These are phyloP conservation scores for Zele albiditarsus DNA, from an alignment of 2,888 invertebrate genomes.

Conservation along the genomic window DNA sequence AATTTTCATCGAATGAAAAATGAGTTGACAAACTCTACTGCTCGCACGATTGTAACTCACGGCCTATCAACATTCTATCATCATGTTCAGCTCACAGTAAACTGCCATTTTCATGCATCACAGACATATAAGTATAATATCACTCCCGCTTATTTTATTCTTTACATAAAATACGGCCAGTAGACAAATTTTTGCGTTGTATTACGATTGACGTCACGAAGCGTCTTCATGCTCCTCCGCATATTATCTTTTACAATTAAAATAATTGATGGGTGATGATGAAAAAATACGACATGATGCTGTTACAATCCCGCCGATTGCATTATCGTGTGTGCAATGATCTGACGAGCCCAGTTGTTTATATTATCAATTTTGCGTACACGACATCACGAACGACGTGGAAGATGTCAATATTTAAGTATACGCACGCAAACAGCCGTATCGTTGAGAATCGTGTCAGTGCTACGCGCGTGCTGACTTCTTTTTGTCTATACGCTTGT, in stretches of 20 bases:
- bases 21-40: background rate
- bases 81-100: background rate
- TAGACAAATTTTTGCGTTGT: background rate
- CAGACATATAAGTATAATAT: background rate
- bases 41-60: background rate
- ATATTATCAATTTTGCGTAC: too few relatives aligned
- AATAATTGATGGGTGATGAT: too few relatives aligned
- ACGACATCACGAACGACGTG: too few relatives aligned
- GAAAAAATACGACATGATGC: too few relatives aligned
- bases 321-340: too few relatives aligned
- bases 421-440: slow-evolving; percentile 55
- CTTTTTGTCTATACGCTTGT: slow-evolving; percentile 24
- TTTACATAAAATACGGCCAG: background rate
- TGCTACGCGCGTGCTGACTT: slow-evolving; percentile 51
- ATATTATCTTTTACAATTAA: too few relatives aligned
- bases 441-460: slow-evolving; percentile 59
- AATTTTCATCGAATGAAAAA: too few relatives aligned
- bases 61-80: background rate
- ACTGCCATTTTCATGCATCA: slow-evolving; percentile 23
- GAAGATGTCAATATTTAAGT: background rate
- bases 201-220: background rate
- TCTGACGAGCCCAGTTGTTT: too few relatives aligned
- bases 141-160: slow-evolving; percentile 25
- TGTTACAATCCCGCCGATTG: too few relatives aligned
- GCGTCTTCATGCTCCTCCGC: background rate